Percentiles rank a stretch among this genome's conserved stretches.
Conservation (phyloP, 2,888 invertebrate species). For the Elegia similella region DNA sequence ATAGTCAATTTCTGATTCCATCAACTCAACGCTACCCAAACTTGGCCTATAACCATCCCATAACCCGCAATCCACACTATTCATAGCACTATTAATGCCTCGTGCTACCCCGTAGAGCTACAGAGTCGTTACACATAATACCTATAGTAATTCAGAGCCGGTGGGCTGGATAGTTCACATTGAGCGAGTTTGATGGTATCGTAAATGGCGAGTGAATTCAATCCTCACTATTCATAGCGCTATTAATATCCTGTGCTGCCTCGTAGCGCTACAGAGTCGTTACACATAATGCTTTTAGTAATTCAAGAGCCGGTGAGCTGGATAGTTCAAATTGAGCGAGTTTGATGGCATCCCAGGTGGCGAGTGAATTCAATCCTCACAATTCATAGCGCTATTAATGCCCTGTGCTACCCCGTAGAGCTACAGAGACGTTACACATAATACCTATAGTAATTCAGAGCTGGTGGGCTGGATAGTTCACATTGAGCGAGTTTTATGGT, state of each 20-base stretch:
- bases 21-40: background rate
- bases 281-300: too few species aligned
- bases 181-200: background rate
- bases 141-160: constrained; percentile 4
- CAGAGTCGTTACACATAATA: constrained; percentile 10
- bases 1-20: constrained; percentile 6
- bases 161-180: background rate
- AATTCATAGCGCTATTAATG: constrained; percentile 4
- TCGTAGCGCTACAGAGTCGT: background rate
- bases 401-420: too few species aligned
- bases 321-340: too few species aligned
- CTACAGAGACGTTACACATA: constrained; percentile 8
- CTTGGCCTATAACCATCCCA: background rate
- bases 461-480: background rate
- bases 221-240: background rate
- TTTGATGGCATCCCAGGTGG: too few species aligned
- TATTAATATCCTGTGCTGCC: constrained; percentile 2
- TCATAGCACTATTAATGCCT: constrained; percentile 3
- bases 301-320: too few species aligned
- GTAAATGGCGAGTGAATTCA: background rate
- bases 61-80: constrained; percentile 3
- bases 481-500: background rate
- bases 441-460: constrained; percentile 8
- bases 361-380: too few species aligned
- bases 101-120: too few species aligned